Base-by-base conservation (phyloP, 2,888 invertebrate genomes). In the Drosophila mulleri region DNA sequence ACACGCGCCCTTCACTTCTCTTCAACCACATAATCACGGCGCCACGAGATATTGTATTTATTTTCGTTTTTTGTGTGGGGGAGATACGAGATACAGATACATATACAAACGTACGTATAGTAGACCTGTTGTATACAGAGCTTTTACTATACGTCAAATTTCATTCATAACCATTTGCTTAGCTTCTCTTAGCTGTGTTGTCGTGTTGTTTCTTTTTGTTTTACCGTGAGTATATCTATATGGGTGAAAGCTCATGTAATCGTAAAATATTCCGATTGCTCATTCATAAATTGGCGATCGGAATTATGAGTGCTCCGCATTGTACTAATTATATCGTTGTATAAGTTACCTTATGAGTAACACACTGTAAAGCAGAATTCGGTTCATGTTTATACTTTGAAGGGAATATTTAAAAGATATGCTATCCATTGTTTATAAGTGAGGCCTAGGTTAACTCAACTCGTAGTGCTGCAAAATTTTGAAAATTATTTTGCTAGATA, bases 101-200 rank as follows among this genome's bases (percentile, higher is more conserved):
- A 9, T 39, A 5, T 9, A 32, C 11, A 14, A 35, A 8, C 16
- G 14, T 20, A 41, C 56, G 48, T 48, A n/a, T 32, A 42, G 52
- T 41, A 52, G 60, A 80, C 80, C 69, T 75, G 75, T 79, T 65
- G 39, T 44, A 16, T 8, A 7, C 44, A 0, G 44, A 73, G 78
- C 78, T 78, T 73, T 78, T 82, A 78, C 78, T 45, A 41, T 11
- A 74, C 67, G 50, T 45, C 4, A 37, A 18, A 35, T 26, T 85
- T 79, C 90, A 84, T 84, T 89, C 90, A 89, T 79, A 74, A 85
- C 50, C 44, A 32, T 16, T 35, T 67, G 53, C 23, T 39, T 26
- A 7, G 50, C 18, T 35, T 50, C 8, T 50, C 18, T 50, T 32
- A 1, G 5, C 20, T 35, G 50, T 41, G 39, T 26, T 45, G 39